A percentile compares a stretch with the other conserved stretches of the same genome.
These are phyloP conservation scores for Labroides dimidiatus DNA, from an alignment of 2,797 vertebrate genomes.

Conservation along the genomic window DNA sequence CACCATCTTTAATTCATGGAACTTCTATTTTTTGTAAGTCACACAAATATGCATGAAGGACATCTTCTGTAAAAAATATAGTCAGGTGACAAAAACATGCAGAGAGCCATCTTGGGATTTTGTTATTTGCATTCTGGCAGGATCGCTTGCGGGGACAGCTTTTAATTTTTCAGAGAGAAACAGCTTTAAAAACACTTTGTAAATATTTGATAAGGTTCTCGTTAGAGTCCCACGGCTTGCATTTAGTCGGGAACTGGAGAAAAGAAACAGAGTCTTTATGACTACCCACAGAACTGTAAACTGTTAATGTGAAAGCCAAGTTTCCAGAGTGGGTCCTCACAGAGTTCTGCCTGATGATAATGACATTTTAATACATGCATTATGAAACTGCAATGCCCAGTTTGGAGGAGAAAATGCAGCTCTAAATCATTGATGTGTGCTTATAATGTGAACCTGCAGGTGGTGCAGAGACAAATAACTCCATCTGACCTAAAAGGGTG, in stretches of 20 bases:
- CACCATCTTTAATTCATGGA: not conserved
- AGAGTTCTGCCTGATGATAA: slow-evolving; percentile 2
- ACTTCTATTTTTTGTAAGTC: not conserved
- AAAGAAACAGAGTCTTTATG: slow-evolving; percentile 4
- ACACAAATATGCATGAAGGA: not conserved
- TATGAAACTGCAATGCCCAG: not conserved
- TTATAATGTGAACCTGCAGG: not conserved
- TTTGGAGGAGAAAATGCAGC: not conserved
- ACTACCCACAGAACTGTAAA: not conserved
- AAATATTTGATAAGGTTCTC: slow-evolving; percentile 15
- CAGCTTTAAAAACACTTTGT: not conserved
- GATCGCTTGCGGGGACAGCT: not conserved
- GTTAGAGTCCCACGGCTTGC: slow-evolving; percentile 8
- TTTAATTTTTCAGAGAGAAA: not conserved
- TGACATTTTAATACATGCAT: not conserved
- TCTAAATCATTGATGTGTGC: not conserved
- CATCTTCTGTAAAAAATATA: not conserved
- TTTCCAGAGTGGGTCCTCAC: not conserved
- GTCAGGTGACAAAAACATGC: not conserved
- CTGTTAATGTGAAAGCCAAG: not conserved
- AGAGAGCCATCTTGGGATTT: not conserved
- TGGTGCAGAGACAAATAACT: not conserved
- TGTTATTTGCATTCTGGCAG: not conserved
- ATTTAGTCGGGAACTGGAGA: not conserved
- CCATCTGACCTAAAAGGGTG: no score